phyloP scores from a whole-genome alignment of 2,113 vertebrate genomes.

The Castor canadensis region DNA sequence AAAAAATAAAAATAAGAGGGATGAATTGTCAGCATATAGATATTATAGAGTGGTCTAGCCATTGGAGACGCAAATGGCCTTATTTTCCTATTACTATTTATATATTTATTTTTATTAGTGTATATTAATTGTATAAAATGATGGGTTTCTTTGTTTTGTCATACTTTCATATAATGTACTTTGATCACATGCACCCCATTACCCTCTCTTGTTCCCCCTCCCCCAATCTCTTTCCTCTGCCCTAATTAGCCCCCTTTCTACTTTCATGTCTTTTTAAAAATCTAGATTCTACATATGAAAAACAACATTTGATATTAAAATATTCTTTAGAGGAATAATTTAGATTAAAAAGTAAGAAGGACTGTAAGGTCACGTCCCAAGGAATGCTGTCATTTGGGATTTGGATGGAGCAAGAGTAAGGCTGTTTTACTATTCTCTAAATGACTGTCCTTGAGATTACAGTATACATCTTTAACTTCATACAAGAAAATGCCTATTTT shows the following conservation, averaged over 20 bases:
- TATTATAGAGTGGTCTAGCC: too few relatives aligned
- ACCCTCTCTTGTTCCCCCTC: background rate
- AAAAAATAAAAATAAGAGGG: too few relatives aligned
- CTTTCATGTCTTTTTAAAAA: too few relatives aligned
- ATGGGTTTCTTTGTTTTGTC: too few relatives aligned
- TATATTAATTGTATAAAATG: too few relatives aligned
- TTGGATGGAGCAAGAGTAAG: background rate
- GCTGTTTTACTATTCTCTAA: background rate
- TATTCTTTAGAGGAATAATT: background rate
- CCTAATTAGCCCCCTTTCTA: background rate
- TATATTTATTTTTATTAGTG: too few relatives aligned
- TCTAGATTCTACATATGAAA: too few relatives aligned
- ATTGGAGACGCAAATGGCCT: too few relatives aligned
- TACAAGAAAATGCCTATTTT: background rate
- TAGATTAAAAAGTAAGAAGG: background rate
- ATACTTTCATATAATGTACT: too few relatives aligned
- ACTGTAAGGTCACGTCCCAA: too few relatives aligned
- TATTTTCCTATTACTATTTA: too few relatives aligned
- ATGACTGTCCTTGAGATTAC: background rate
- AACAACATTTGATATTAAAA: background rate
- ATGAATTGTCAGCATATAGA: too few relatives aligned
- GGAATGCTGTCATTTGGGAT: background rate
- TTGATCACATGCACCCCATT: background rate
- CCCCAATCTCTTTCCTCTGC: background rate
- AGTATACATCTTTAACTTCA: background rate